Base-by-base conservation (phyloP, 2,797 vertebrate genomes). In the Hoplostethus mediterraneus region DNA sequence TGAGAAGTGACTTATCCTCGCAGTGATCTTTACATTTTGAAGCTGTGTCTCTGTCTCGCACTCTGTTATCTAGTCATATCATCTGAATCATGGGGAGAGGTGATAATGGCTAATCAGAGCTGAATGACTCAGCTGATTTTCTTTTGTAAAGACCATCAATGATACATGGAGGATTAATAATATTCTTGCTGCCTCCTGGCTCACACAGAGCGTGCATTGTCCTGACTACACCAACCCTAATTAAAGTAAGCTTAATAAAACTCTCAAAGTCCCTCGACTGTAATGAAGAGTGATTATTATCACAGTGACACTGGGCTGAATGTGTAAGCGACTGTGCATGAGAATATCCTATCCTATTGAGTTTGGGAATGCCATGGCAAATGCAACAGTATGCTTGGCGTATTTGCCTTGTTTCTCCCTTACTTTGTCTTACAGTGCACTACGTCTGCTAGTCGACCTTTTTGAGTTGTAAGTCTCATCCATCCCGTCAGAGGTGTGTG, bases 141-240 rank as follows among this genome's bases (percentile, higher is more conserved):
- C 54, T 78, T 84, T 81, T 83, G 70, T 80, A 81, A 80, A 77
- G 81, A 84, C 71, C 79, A 83, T 86, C 82, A 77, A 73, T 81
- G 86, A 88, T 89, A 75, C 75, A 84, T 84, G 77, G 52, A 64
- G 64, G 77, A 85, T 89, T 89, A 77, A 86, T 89, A 79, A 77
- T 73, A 82, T 83, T 74, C 82, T 77, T 25, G 3, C 68, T 77
- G 63, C 71, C 80, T 81, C 73, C 78, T 28, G 1, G 28, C 28
- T 28, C 28, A 28, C 28, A 28, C 28, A 67, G 70, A 81, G 77
- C 63, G 73, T 68, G 67, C 81, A 86, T 87, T 85, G 81, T 89
- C 85, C 71, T 71, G 77, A 67, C 77, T 75, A 76, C 85, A 80
- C 75, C 75, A 78, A 21, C 57, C 47, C 57, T 87, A 89, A 91